A percentile compares a stretch with the other conserved stretches of the same genome.
Conservation (phyloP, 2,113 vertebrate species). For the Todiramphus saurophagus region DNA sequence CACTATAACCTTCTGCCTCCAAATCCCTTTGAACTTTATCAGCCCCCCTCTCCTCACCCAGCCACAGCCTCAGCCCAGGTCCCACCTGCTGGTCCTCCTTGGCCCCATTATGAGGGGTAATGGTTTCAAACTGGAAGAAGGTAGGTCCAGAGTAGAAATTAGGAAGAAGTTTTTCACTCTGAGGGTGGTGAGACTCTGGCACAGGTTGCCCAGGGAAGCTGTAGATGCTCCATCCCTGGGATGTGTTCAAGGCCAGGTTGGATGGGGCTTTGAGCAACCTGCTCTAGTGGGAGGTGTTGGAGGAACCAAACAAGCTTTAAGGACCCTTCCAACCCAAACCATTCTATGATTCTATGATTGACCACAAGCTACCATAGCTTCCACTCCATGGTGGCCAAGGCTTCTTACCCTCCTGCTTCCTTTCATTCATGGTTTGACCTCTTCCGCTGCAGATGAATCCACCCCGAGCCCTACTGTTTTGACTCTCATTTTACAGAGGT, state of each 20-base stretch:
- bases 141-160: no score
- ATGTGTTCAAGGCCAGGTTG: no score
- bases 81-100: not conserved
- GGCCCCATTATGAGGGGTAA: no score
- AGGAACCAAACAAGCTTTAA: no score
- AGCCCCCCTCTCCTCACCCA: not conserved
- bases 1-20: not conserved
- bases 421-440: not conserved
- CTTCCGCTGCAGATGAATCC: fast-evolving
- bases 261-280: no score
- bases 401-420: not conserved
- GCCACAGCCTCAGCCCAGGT: not conserved
- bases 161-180: no score
- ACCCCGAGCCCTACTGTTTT: not conserved
- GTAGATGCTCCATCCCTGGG: no score
- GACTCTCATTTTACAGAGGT: not conserved
- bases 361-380: not conserved
- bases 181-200: no score
- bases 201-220: no score
- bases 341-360: not conserved
- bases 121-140: no score
- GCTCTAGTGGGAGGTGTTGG: no score
- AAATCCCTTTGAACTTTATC: not conserved
- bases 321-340: no score
- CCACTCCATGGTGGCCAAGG: not conserved